Base-by-base conservation (phyloP, 2,113 vertebrate genomes). In the Morone saxatilis region DNA sequence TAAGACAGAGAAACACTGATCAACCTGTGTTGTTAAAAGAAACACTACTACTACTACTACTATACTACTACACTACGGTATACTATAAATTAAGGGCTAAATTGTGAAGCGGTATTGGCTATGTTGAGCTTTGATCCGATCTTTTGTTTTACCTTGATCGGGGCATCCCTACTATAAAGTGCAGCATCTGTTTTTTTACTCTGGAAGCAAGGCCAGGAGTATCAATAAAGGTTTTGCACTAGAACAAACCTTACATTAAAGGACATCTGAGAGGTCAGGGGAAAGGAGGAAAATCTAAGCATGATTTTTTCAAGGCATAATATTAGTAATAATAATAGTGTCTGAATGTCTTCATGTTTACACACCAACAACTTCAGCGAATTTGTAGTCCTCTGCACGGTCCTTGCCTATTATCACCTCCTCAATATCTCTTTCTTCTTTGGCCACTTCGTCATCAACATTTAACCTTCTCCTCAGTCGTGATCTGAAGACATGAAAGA, bases 321-420 rank as follows among this genome's bases (percentile, higher is more conserved):
- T 0, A 53, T 48, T 45, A 60, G 40, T 25, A 20, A 70, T 14
- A 1, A 50, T 5, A 3, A 22, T 6, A 48, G 12, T 70, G 16
- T 75, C 10, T 71, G 25, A 45, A 47, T 40, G 14, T 48, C 59
- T 73, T 54, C 4, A 40, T 38, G 74, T 73, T 54, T 20, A 87
- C 92, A 40, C 57, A 94, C 93, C 92, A 43, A 90, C 89, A 69
- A 89, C 87, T 57, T 89, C 88, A 62, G 79, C 16, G 16, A 80
- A 87, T 31, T 25, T 78, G 54, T 63, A 77, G 40, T 88, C 76
- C 12, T 70, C 68, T 61, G 20, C 54, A 3, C 19, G 54, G 25
- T 74, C 68, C 51, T 72, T 71, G 14, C 67, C 81, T 1, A 75
- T 61, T 13, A 84, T 75, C 59, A 75, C 50, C 57, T 91, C 86